phyloP scores from a whole-genome alignment of 2,888 invertebrate species.

The Eutolmus rufibarbis region DNA sequence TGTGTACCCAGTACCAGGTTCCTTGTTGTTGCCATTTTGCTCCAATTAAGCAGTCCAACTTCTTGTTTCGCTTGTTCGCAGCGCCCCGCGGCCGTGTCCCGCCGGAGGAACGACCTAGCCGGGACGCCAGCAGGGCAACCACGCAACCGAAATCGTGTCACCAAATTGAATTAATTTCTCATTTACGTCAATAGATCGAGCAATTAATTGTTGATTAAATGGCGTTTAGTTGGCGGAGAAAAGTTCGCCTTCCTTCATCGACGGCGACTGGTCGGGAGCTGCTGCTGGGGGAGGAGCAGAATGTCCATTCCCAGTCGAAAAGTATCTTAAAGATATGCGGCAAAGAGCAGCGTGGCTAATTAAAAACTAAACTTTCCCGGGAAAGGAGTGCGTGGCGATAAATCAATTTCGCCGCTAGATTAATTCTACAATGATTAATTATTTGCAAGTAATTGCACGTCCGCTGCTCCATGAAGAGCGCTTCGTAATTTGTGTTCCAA shows the following conservation, averaged over 20 bases:
- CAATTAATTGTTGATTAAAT: constrained; percentile 48
- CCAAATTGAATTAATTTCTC: constrained; percentile 48
- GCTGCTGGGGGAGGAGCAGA: neutral
- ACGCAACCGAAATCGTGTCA: constrained; percentile 44
- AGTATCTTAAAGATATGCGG: neutral
- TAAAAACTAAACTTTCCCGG: constrained; percentile 43
- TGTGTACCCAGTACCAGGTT: constrained; percentile 34
- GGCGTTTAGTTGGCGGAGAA: constrained; percentile 42
- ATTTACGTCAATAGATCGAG: constrained; percentile 48
- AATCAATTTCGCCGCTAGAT: constrained; percentile 44
- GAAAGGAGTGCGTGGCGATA: constrained; percentile 35
- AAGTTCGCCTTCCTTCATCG: neutral
- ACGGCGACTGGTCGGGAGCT: neutral
- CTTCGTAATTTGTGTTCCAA: neutral
- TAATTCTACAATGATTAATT: constrained; percentile 45
- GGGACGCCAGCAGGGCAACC: constrained; percentile 32
- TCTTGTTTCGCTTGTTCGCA: constrained; percentile 41
- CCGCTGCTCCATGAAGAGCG: neutral
- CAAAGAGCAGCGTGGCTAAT: constrained; percentile 21
- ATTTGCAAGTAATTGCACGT: constrained; percentile 46
- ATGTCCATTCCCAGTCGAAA: neutral
- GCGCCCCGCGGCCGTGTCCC: constrained; percentile 18
- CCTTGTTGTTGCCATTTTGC: constrained; percentile 48
- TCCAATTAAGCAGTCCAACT: constrained; percentile 47
- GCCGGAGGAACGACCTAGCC: neutral